Conservation (phyloP, 2,113 vertebrate genomes). For the Willisornis vidua region DNA sequence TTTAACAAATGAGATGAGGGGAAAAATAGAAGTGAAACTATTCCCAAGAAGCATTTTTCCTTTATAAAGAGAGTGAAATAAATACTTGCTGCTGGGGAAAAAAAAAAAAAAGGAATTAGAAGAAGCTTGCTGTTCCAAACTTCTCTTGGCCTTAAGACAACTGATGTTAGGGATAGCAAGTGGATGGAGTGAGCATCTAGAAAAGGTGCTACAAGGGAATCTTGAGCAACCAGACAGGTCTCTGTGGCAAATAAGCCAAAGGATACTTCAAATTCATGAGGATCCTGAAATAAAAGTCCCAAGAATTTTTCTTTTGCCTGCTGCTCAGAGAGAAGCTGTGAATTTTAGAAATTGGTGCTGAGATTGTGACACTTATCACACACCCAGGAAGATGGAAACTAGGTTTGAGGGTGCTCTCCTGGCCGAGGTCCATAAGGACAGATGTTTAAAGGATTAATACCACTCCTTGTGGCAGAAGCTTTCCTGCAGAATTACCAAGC, state of each 20-base stretch:
- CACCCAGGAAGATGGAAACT: neutral
- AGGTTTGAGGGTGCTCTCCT: neutral
- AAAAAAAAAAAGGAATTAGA: neutral
- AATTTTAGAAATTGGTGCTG: neutral
- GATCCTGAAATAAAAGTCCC: neutral
- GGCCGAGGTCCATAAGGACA: neutral
- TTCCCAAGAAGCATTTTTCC: neutral
- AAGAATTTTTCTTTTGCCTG: neutral
- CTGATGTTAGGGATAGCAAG: neutral
- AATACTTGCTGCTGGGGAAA: neutral
- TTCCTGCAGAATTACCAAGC: neutral
- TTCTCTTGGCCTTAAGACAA: neutral
- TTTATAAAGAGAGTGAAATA: neutral
- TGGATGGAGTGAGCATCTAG: neutral
- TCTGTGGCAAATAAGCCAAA: neutral
- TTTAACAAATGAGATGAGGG: neutral
- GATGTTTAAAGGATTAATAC: neutral
- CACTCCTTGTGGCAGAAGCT: rapidly evolving
- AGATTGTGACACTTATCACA: neutral
- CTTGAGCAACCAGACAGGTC: neutral
- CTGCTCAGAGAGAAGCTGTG: neutral
- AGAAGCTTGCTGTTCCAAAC: neutral
- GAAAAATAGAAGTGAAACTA: neutral
- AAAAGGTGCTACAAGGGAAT: neutral
- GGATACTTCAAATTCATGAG: neutral